These are phyloP conservation scores for Cotesia glomerata DNA, from an alignment of 1,140 invertebrate genomes.

Conservation along the genomic window DNA sequence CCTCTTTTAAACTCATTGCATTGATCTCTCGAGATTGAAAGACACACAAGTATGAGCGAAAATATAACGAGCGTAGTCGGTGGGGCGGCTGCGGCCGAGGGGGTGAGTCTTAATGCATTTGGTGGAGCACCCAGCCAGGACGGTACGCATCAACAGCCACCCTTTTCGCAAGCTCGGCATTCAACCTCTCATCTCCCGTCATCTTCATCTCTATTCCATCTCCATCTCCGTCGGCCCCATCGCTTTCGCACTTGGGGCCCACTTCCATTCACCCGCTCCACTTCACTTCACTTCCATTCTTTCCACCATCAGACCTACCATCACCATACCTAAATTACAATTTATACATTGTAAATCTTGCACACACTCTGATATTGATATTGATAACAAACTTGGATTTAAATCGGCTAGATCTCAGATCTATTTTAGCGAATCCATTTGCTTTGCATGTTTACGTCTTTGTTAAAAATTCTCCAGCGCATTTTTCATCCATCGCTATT, in stretches of 20 bases:
- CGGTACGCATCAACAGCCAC: constrained; percentile 62
- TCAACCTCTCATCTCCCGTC: constrained; percentile 27
- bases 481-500: not conserved
- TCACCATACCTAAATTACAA: not conserved
- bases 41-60: not conserved
- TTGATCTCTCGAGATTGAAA: not conserved
- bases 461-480: not conserved
- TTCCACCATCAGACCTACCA: too few relatives aligned
- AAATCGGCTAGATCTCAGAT: too few relatives aligned
- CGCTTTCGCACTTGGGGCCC: constrained; percentile 20
- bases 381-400: too few relatives aligned
- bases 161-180: constrained; percentile 63
- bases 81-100: not conserved
- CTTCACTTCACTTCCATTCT: too few relatives aligned
- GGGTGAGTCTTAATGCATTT: constrained; percentile 62
- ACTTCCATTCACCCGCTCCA: not conserved
- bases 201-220: constrained; percentile 22
- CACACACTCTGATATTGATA: too few relatives aligned
- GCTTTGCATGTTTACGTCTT: not conserved
- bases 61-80: not conserved
- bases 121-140: constrained; percentile 50
- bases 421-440: not conserved
- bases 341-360: not conserved
- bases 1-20: too few relatives aligned
- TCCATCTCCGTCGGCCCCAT: constrained; percentile 28